Evolutionary conservation across 1,140 invertebrate genomes (phyloP).

Genomic region (Scylla paramamosain): DNA sequence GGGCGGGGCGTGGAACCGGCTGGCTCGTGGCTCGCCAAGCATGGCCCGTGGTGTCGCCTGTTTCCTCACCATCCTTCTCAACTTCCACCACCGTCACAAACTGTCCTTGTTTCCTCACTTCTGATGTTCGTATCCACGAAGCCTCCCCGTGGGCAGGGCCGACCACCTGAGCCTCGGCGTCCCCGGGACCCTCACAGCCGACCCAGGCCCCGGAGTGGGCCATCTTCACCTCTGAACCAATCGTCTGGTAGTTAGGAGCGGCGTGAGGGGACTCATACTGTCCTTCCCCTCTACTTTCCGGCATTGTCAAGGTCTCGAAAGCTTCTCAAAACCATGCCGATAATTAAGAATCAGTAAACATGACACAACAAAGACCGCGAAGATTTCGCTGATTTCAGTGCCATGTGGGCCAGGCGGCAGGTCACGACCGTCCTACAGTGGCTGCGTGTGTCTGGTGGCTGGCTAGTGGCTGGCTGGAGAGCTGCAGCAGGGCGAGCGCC

Average conservation of each 20-base stretch:
- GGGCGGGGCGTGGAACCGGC: slow-evolving; percentile 66
- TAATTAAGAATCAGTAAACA: not conserved
- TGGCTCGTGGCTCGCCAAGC: slow-evolving; percentile 65
- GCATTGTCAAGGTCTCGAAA: slow-evolving; percentile 48
- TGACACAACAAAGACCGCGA: too few species aligned
- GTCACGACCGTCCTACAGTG: not conserved
- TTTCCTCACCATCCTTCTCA: slow-evolving; percentile 53
- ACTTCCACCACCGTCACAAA: slow-evolving; percentile 77
- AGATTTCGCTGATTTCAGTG: too few species aligned
- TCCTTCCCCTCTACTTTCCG: slow-evolving; percentile 47
- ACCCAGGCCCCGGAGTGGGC: slow-evolving; percentile 45
- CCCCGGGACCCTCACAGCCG: not conserved
- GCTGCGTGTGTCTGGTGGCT: not conserved
- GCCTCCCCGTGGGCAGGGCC: not conserved
- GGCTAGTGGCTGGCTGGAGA: not conserved
- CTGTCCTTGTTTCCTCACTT: slow-evolving; percentile 66
- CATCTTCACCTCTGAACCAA: slow-evolving; percentile 32
- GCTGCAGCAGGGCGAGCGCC: not conserved
- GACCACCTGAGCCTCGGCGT: not conserved
- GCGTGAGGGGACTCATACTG: not conserved
- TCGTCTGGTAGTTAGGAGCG: not conserved
- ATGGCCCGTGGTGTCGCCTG: slow-evolving; percentile 51
- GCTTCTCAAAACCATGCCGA: not conserved
- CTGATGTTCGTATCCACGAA: slow-evolving; percentile 16
- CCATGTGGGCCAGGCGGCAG: too few species aligned